Evolutionary conservation across 2,888 invertebrate species (phyloP).

Genomic region (Abscondita cerata): DNA sequence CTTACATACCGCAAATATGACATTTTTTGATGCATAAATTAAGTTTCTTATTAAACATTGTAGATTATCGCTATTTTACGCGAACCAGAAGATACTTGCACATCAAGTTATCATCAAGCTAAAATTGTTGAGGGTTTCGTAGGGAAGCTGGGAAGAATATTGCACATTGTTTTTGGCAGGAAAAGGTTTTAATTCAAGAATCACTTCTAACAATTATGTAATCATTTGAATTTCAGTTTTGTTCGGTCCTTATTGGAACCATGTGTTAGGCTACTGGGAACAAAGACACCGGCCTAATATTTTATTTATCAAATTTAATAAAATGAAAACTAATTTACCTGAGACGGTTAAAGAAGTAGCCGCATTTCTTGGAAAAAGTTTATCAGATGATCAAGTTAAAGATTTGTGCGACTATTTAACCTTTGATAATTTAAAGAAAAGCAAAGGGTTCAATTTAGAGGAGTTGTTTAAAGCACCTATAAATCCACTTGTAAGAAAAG

Average conservation of each 20-base stretch:
- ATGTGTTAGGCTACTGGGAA: constrained; percentile 74
- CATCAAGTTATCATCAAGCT: constrained; percentile 88
- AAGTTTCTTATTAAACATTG: no score
- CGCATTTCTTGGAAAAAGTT: constrained; percentile 44
- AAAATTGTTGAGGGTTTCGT: constrained; percentile 64
- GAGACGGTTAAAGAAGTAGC: constrained; percentile 29
- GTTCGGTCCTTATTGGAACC: constrained; percentile 76
- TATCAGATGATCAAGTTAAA: constrained; percentile 43
- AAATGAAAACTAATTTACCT: constrained; percentile 63
- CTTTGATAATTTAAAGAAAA: no score
- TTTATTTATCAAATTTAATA: constrained; percentile 76
- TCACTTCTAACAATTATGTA: background rate
- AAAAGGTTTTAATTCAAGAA: constrained; percentile 63
- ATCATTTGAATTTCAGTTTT: no score
- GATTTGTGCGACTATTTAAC: no score
- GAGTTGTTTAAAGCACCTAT: no score
- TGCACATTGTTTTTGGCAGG: constrained; percentile 74
- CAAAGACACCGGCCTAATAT: constrained; percentile 68
- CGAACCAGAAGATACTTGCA: constrained; percentile 90
- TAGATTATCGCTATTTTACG: constrained; percentile 86
- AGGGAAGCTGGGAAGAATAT: constrained; percentile 74
- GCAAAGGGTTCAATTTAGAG: no score
- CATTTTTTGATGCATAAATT: constrained; percentile 38
- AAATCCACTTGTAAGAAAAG: no score
- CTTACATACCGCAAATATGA: constrained; percentile 56